These are phyloP conservation scores for Drosophila tani DNA, from an alignment of 1,140 invertebrate genomes.

Conservation along the genomic window DNA sequence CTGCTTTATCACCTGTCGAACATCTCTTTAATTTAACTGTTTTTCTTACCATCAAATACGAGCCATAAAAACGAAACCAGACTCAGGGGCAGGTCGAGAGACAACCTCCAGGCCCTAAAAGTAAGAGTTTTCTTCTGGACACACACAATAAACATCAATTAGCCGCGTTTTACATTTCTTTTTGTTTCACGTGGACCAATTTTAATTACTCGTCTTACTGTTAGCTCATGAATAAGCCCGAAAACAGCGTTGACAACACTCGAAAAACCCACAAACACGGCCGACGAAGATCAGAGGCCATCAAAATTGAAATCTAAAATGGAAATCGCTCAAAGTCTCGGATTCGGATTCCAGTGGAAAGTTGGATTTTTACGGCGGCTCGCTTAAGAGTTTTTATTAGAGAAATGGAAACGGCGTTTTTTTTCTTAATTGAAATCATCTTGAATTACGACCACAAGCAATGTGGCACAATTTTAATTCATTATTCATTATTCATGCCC, in stretches of 20 bases:
- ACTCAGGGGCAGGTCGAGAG: constrained; percentile 8
- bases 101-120: constrained; percentile 46
- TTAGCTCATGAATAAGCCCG: constrained; percentile 70
- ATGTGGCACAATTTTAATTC: constrained; percentile 27
- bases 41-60: constrained; percentile 7
- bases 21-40: constrained; percentile 26
- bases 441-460: constrained; percentile 37
- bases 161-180: constrained; percentile 28
- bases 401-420: constrained; percentile 50
- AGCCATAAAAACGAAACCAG: constrained; percentile 44
- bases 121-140: constrained; percentile 61
- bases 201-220: constrained; percentile 74
- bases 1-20: constrained; percentile 17
- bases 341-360: constrained; percentile 38
- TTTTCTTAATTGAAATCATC: constrained; percentile 41
- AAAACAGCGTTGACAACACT: constrained; percentile 53
- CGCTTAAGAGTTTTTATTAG: constrained; percentile 44
- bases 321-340: constrained; percentile 28
- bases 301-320: constrained; percentile 67
- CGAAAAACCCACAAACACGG: constrained; percentile 11
- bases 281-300: constrained; percentile 43
- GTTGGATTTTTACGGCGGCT: constrained; percentile 48
- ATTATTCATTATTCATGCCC: constrained; percentile 4
- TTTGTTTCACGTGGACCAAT: constrained; percentile 56
- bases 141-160: constrained; percentile 67